Evolutionary conservation across 2,888 invertebrate genomes (phyloP).

Genomic region (Onthophagus sagittarius): DNA sequence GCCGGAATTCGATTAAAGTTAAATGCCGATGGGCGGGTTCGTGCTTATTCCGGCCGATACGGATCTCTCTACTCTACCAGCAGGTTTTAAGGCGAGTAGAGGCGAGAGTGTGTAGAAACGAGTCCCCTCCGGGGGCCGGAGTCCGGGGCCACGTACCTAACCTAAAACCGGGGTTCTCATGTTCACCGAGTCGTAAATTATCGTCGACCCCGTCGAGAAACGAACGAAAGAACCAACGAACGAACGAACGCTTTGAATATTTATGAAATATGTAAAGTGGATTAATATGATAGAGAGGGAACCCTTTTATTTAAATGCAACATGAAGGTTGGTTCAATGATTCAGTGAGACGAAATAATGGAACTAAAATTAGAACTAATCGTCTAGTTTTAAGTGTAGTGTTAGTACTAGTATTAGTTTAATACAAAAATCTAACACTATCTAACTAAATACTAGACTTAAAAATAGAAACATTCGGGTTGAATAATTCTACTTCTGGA

Average conservation of each 20-base stretch:
- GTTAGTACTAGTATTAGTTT: no score
- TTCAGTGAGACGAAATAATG: no score
- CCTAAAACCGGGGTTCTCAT: not conserved
- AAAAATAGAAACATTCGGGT: no score
- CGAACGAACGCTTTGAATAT: slow-evolving; percentile 16
- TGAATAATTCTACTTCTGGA: no score
- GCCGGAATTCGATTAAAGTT: not conserved
- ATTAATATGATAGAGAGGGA: slow-evolving; percentile 13
- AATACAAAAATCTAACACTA: no score
- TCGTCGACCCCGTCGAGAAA: not conserved
- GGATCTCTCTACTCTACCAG: not conserved
- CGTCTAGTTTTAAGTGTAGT: no score
- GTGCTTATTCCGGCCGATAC: not conserved
- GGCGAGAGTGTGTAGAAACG: not conserved
- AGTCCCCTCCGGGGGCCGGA: not conserved
- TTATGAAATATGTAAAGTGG: slow-evolving; percentile 22
- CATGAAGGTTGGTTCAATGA: not conserved
- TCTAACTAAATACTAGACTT: no score
- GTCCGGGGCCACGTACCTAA: not conserved
- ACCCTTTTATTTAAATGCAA: not conserved
- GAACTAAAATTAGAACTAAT: no score
- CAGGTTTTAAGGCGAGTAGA: no score
- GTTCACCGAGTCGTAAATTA: not conserved
- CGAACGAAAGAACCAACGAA: not conserved
- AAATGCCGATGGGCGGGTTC: not conserved